A percentile compares a stretch with the other conserved stretches of the same genome.
Evolutionary conservation across 1,140 invertebrate species (phyloP).

Genomic region (Zophobas morio): DNA sequence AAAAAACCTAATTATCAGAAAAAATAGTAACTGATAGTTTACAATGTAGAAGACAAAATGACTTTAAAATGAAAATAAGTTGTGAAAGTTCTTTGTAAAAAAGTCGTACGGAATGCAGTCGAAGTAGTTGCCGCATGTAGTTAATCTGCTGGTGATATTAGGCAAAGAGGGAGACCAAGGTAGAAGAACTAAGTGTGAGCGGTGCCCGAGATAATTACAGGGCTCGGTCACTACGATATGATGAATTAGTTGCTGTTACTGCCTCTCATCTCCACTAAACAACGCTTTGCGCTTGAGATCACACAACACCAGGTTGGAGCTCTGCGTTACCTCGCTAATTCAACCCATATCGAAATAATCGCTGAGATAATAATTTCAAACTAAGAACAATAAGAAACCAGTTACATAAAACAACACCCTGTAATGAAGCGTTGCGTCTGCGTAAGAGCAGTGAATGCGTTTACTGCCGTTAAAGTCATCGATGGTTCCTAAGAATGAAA

Average conservation of each 20-base stretch:
- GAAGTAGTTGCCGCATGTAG: conserved; percentile 40
- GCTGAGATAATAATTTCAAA: conserved; percentile 10
- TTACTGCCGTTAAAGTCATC: conserved; percentile 58
- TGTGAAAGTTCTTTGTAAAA: conserved; percentile 13
- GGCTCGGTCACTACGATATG: conserved; percentile 35
- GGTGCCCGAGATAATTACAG: conserved; percentile 46
- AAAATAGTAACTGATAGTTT: no score
- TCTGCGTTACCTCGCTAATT: conserved; percentile 17
- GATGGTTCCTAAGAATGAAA: conserved; percentile 56
- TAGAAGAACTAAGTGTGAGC: conserved; percentile 42
- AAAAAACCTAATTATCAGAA: no score
- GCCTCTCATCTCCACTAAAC: conserved; percentile 39
- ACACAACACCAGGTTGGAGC: conserved; percentile 20
- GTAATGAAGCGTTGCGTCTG: conserved; percentile 42
- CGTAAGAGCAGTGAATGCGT: conserved; percentile 60
- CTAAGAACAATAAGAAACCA: conserved; percentile 2
- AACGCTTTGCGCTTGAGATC: conserved; percentile 40
- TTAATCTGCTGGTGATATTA: conserved; percentile 48
- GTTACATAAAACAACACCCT: background rate
- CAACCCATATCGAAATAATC: conserved; percentile 23
- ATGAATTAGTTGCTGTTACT: conserved; percentile 48
- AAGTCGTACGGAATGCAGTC: conserved; percentile 31
- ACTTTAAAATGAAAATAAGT: conserved; percentile 19
- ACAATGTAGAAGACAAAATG: background rate
- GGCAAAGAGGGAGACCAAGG: conserved; percentile 12